Percentiles rank a stretch among this genome's conserved stretches.
Conservation (phyloP, 2,888 invertebrate genomes). For the Panopea generosa region DNA sequence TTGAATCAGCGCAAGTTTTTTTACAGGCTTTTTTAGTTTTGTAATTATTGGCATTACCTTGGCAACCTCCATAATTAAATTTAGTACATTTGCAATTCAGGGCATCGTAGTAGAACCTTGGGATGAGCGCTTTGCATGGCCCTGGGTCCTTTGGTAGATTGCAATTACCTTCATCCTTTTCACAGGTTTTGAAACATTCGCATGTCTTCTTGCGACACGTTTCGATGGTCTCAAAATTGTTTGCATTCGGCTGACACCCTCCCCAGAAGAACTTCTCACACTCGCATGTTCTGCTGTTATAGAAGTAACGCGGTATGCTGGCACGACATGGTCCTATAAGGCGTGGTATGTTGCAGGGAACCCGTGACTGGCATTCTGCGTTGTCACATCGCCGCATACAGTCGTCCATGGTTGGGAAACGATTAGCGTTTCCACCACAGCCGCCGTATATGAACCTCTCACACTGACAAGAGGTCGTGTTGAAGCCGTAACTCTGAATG, state of each 20-base stretch:
- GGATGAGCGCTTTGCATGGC: slow-evolving; percentile 16
- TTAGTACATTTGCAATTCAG: slow-evolving; percentile 23
- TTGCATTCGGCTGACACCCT: slow-evolving; percentile 94
- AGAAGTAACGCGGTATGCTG: slow-evolving; percentile 88
- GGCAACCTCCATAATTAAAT: slow-evolving; percentile 23
- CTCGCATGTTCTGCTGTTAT: slow-evolving; percentile 87
- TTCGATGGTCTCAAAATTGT: slow-evolving; percentile 86
- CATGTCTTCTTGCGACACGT: too few species aligned
- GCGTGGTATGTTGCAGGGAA: too few species aligned
- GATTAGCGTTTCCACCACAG: too few species aligned
- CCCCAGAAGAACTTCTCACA: slow-evolving; percentile 92
- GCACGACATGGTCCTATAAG: slow-evolving; percentile 53
- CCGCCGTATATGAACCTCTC: too few species aligned
- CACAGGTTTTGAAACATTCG: too few species aligned
- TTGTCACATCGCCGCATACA: too few species aligned
- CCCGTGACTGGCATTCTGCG: too few species aligned
- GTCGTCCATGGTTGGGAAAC: too few species aligned
- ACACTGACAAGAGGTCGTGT: too few species aligned
- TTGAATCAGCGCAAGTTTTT: slow-evolving; percentile 17
- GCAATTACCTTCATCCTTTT: too few species aligned
- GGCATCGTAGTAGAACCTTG: slow-evolving; percentile 21
- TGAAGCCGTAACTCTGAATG: too few species aligned
- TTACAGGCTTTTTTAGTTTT: slow-evolving; percentile 11
- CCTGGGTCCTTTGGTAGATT: too few species aligned
- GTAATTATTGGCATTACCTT: slow-evolving; percentile 28